phyloP scores from a whole-genome alignment of 2,113 vertebrate genomes.

The Silurus glanis region DNA sequence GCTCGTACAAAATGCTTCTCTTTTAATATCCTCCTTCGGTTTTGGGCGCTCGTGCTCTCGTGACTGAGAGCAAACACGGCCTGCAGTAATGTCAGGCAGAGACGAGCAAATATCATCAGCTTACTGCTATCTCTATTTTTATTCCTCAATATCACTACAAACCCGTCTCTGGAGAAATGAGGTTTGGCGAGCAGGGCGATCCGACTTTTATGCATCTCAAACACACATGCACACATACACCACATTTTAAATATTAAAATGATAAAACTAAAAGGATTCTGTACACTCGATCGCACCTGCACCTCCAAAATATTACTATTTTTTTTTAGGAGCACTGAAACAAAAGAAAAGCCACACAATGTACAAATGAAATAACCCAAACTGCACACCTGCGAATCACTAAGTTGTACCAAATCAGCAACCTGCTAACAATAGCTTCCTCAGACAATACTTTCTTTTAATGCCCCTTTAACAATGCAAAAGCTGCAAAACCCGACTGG shows the following conservation, averaged over 20 bases:
- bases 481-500: neutral
- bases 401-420: conserved; percentile 34
- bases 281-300: conserved; percentile 27
- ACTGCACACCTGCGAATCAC: conserved; percentile 18
- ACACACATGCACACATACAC: neutral
- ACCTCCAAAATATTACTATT: neutral
- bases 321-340: neutral
- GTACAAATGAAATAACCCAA: conserved; percentile 7
- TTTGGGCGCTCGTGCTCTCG: conserved; percentile 55
- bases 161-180: conserved; percentile 25
- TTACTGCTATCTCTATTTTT: conserved; percentile 74
- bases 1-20: conserved; percentile 67
- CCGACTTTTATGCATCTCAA: conserved; percentile 17
- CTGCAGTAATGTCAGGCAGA: conserved; percentile 66
- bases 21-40: conserved; percentile 70
- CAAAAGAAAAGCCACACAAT: neutral
- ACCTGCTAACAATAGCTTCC: conserved; percentile 17
- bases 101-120: conserved; percentile 74
- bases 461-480: neutral
- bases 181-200: conserved; percentile 17
- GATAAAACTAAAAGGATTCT: conserved; percentile 5
- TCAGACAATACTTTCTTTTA: conserved; percentile 12
- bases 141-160: conserved; percentile 59
- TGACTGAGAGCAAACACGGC: conserved; percentile 69
- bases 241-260: conserved; percentile 14